Conservation (phyloP, 2,113 vertebrate genomes). For the Malaclemys terrapin region DNA sequence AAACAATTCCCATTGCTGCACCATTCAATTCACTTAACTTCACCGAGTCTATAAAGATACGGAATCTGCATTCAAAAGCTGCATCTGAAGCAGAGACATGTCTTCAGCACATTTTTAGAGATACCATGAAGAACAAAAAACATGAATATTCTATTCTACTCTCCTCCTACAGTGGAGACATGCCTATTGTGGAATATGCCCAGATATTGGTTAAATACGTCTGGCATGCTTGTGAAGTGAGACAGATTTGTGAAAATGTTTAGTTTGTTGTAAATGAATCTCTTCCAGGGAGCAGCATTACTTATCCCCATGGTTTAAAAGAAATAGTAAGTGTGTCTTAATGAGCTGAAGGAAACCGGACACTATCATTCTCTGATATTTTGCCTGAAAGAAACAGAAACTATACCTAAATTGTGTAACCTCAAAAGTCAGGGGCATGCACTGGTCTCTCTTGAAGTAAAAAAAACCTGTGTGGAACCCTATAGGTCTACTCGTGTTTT, state of each 20-base stretch:
- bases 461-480: too few relatives aligned
- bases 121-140: neutral
- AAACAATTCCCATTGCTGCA: neutral
- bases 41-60: neutral
- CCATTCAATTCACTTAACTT: neutral
- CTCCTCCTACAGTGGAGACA: neutral
- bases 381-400: neutral
- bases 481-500: too few relatives aligned
- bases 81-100: neutral
- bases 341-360: neutral
- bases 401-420: neutral
- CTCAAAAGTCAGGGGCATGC: neutral
- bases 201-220: neutral
- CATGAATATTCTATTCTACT: neutral
- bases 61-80: neutral
- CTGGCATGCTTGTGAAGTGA: neutral
- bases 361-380: neutral
- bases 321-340: neutral
- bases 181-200: neutral
- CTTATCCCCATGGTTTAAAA: neutral
- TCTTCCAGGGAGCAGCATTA: neutral
- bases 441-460: neutral
- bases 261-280: accelerated
- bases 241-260: neutral
- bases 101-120: neutral